These are phyloP conservation scores for Tympanuchus pallidicinctus DNA, from an alignment of 2,113 vertebrate species.

Conservation along the genomic window DNA sequence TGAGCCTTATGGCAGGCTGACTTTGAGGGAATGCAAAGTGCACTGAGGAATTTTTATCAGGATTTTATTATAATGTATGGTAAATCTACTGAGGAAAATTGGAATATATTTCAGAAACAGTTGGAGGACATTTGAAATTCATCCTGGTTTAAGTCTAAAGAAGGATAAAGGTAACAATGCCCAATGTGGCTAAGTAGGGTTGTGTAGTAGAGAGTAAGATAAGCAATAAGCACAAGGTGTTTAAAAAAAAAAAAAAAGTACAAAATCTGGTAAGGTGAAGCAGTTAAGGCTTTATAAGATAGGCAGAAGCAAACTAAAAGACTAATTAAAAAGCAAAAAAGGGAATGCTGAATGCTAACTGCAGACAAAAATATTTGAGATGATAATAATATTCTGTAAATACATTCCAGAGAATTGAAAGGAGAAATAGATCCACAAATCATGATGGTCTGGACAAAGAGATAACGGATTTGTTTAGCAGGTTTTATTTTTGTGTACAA, in stretches of 20 bases:
- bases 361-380: not conserved
- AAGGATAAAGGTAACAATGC: slow-evolving; percentile 71
- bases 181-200: slow-evolving; percentile 58
- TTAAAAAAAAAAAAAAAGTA: slow-evolving; percentile 1
- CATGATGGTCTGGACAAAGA: not conserved
- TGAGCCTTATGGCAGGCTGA: slow-evolving; percentile 16
- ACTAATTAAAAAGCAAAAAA: slow-evolving; percentile 48
- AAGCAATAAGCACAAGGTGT: slow-evolving; percentile 63
- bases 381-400: slow-evolving; percentile 2
- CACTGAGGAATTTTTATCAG: slow-evolving; percentile 57
- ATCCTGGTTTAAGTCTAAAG: slow-evolving; percentile 71
- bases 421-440: slow-evolving; percentile 23
- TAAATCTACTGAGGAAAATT: slow-evolving; percentile 69
- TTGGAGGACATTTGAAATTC: slow-evolving; percentile 69
- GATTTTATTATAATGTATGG: slow-evolving; percentile 66
- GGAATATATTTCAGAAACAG: slow-evolving; percentile 70
- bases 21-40: slow-evolving; percentile 44
- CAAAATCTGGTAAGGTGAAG: slow-evolving; percentile 45
- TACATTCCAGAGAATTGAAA: not conserved
- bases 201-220: slow-evolving; percentile 61
- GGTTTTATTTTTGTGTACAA: slow-evolving; percentile 15
- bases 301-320: slow-evolving; percentile 23
- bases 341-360: not conserved
- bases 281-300: slow-evolving; percentile 10
- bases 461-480: not conserved